phyloP scores from a whole-genome alignment of 2,888 invertebrate species.

The Ormyrus thymus region DNA sequence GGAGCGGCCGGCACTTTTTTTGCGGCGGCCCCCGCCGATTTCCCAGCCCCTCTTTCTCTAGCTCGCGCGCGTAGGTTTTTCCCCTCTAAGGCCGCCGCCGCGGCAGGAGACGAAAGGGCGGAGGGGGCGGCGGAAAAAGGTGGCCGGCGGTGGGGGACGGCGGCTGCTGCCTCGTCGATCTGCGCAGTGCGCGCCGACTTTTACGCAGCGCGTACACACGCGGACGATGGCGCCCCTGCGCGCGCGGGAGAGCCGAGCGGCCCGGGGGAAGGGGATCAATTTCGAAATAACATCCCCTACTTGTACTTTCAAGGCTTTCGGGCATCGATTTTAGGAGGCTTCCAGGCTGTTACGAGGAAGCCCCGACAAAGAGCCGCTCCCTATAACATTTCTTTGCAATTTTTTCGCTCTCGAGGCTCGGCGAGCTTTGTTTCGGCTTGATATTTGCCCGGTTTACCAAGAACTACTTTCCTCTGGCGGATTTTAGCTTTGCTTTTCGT shows the following conservation, averaged over 20 bases:
- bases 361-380: background rate
- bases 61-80: constrained; percentile 69
- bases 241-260: constrained; percentile 61
- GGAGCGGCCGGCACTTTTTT: constrained; percentile 25
- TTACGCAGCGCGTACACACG: constrained; percentile 60
- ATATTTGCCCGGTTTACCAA: no score
- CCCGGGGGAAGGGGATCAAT: constrained; percentile 70
- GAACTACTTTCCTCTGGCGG: no score
- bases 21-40: background rate
- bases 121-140: constrained; percentile 59
- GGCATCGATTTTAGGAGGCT: constrained; percentile 61
- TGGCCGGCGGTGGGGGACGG: constrained; percentile 60
- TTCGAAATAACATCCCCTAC: constrained; percentile 71
- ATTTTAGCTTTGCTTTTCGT: no score
- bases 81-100: constrained; percentile 71
- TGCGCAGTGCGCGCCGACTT: constrained; percentile 72
- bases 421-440: no score
- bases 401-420: no score
- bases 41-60: constrained; percentile 49
- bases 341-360: constrained; percentile 37
- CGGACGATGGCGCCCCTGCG: constrained; percentile 34
- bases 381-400: no score
- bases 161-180: constrained; percentile 58
- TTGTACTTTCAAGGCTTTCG: constrained; percentile 69
- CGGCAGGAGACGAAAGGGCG: constrained; percentile 60